Conservation (phyloP, 1,140 invertebrate species). For the Atopsyche davidsoni region DNA sequence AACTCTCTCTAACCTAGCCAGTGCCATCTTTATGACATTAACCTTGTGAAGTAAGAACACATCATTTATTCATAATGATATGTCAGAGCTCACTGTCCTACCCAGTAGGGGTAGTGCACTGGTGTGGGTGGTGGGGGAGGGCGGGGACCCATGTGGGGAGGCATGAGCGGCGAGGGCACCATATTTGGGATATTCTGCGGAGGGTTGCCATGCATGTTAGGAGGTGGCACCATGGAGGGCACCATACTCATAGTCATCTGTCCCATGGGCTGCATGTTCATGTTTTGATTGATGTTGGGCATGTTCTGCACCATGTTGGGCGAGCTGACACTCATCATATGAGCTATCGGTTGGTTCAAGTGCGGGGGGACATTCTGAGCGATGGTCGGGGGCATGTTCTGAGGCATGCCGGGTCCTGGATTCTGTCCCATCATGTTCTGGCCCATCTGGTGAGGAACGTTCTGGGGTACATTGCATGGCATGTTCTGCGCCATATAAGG, state of each 20-base stretch:
- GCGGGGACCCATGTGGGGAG: constrained; percentile 5
- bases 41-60: not conserved
- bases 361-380: constrained; percentile 8
- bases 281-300: constrained; percentile 11
- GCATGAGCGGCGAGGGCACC: constrained; percentile 13
- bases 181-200: constrained; percentile 12
- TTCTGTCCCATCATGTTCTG: constrained; percentile 14
- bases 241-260: constrained; percentile 21
- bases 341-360: constrained; percentile 2
- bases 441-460: constrained; percentile 19
- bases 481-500: constrained; percentile 21
- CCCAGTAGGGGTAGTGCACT: constrained; percentile 23
- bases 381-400: constrained; percentile 19
- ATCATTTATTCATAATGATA: not conserved
- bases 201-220: constrained; percentile 6
- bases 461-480: constrained; percentile 16
- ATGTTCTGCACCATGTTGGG: constrained; percentile 13
- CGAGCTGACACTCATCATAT: constrained; percentile 12
- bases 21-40: not conserved
- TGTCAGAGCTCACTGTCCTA: constrained; percentile 9
- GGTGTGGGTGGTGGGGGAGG: constrained; percentile 16
- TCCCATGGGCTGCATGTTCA: constrained; percentile 24
- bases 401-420: not conserved
- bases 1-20: constrained; percentile 1
- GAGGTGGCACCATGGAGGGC: constrained; percentile 19